Conservation (phyloP, 2,113 vertebrate species). For the Noctilio leporinus region DNA sequence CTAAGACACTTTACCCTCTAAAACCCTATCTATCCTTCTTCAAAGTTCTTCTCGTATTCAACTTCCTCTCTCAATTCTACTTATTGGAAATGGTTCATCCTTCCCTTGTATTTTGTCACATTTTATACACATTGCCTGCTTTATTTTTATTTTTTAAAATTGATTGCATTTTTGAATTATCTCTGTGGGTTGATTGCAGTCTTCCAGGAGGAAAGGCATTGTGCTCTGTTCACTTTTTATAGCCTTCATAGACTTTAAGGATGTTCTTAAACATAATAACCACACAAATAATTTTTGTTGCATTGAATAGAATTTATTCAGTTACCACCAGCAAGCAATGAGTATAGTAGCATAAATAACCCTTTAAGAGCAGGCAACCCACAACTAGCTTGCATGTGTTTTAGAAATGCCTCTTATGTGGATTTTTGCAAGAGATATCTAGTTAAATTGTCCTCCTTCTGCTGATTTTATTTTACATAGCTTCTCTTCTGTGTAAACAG, state of each 20-base stretch:
- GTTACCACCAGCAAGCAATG: background rate
- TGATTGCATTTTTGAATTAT: background rate
- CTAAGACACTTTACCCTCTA: background rate
- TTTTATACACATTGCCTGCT: background rate
- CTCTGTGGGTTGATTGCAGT: background rate
- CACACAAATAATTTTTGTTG: background rate
- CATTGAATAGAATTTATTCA: background rate
- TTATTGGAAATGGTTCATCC: background rate
- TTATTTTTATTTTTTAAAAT: background rate
- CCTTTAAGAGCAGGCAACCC: slow-evolving; percentile 5
- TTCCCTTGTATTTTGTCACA: background rate
- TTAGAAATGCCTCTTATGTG: slow-evolving; percentile 17
- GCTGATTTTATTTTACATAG: background rate
- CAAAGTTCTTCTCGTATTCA: background rate
- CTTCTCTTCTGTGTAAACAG: background rate
- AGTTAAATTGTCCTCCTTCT: background rate
- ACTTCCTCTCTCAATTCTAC: background rate
- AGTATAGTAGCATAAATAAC: background rate
- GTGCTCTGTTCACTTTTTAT: background rate
- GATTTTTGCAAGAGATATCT: slow-evolving; percentile 4
- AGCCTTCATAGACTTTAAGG: background rate
- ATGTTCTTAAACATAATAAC: background rate
- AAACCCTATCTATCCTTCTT: background rate
- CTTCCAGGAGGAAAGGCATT: background rate
- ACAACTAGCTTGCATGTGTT: background rate